A percentile compares a stretch with the other conserved stretches of the same genome.
phyloP scores from a whole-genome alignment of 1,140 invertebrate species.

The Lerema accius region DNA sequence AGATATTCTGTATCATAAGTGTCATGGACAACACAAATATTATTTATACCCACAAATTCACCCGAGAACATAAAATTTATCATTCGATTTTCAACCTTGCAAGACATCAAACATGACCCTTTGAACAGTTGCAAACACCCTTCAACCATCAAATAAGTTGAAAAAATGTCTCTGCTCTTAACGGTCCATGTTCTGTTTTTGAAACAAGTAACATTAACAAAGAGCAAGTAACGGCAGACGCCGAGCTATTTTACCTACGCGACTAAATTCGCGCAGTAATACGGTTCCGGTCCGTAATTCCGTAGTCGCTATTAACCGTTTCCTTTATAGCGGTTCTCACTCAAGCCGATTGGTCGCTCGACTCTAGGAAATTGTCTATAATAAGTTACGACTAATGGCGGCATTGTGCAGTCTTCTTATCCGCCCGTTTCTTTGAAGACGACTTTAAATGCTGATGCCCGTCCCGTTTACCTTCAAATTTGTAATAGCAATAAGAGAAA shows the following conservation, averaged over 20 bases:
- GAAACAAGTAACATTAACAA: constrained; percentile 41
- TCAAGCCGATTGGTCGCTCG: constrained; percentile 71
- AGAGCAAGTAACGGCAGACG: constrained; percentile 43
- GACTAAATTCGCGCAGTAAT: constrained; percentile 50
- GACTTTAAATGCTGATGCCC: constrained; percentile 60
- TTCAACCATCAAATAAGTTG: too few species aligned
- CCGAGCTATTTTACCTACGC: constrained; percentile 49
- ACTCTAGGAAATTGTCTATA: constrained; percentile 71
- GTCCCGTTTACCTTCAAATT: constrained; percentile 21
- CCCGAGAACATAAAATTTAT: too few species aligned
- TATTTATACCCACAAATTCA: too few species aligned
- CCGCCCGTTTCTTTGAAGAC: constrained; percentile 53
- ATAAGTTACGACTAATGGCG: constrained; percentile 67
- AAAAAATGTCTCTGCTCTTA: too few species aligned
- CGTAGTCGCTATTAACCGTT: constrained; percentile 56
- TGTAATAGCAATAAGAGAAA: constrained; percentile 6
- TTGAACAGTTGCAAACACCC: too few species aligned
- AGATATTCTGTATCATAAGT: too few species aligned
- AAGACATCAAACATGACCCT: too few species aligned
- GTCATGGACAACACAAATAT: too few species aligned
- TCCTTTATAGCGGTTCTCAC: constrained; percentile 71
- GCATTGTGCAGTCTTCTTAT: constrained; percentile 62
- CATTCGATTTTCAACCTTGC: too few species aligned
- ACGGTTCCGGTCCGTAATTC: constrained; percentile 56
- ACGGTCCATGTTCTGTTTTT: too few species aligned